Base-by-base conservation (phyloP, 2,797 vertebrate species). In the Platalea minor region DNA sequence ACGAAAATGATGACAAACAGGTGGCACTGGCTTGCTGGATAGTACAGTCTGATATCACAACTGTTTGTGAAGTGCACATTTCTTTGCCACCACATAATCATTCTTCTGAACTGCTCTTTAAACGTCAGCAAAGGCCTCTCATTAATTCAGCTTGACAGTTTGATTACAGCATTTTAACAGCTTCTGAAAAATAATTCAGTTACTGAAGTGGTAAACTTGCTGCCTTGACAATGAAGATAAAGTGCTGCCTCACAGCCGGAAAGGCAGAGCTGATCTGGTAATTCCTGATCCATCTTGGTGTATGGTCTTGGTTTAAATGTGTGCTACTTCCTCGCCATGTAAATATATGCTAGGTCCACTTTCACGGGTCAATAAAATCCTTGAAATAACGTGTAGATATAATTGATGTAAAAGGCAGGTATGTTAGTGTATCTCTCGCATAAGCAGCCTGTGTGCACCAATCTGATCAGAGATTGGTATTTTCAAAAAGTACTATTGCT, bases 121-220 rank as follows among this genome's bases (percentile, higher is more conserved):
- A 91, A 89, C 9, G 0, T 93, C 75, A 80, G 84, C 81, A 93
- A 80, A 88, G 85, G 74, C 39, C 53, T 93, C 24, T 26, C 48
- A 46, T 95, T 94, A 93, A 91, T 95, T 93, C 95, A 63, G 57
- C 65, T 5, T 94, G 95, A 90, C 91, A 90, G 68, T 91, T 83
- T 94, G 91, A 97, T 97, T 96, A 93, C 92, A 92, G 75, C 75
- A 83, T 89, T 91, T 93, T 92, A 89, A 76, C 82, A 89, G 77
- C 91, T 95, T 73, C 89, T 95, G 92, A 87, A 91, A 91, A 94
- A 93, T 91, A 94, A 92, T 87, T 95, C 72, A 13, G 94, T 94
- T 96, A 91, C 69, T 61, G 45, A 84, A 79, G 78, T 90, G 85
- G 87, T 88, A 94, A 97, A 95, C 74, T 92, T 15, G 25, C 75